Evolutionary conservation across 1,140 invertebrate genomes (phyloP).

Genomic region (Bombus sibiricus): DNA sequence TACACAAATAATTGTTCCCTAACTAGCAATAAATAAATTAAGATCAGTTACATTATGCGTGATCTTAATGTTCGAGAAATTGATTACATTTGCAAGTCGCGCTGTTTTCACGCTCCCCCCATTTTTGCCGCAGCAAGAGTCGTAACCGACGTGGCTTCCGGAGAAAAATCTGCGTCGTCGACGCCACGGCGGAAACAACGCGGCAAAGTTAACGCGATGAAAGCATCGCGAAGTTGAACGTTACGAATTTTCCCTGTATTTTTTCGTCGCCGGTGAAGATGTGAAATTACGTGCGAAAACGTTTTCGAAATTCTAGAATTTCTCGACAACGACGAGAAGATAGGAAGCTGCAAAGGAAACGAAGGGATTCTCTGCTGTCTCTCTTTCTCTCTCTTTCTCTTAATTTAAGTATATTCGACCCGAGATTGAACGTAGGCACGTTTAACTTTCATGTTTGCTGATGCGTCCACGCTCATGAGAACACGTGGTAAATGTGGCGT

Average conservation of each 20-base stretch:
- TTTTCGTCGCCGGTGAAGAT: background rate
- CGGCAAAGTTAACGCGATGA: background rate
- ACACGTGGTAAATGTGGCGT: background rate
- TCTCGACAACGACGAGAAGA: background rate
- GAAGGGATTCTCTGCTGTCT: background rate
- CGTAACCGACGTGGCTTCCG: background rate
- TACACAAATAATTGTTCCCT: too few relatives aligned
- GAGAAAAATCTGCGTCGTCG: background rate
- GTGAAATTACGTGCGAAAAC: too few relatives aligned
- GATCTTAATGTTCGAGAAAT: background rate
- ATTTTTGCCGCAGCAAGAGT: background rate
- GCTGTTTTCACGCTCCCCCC: background rate
- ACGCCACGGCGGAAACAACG: background rate
- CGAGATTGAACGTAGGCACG: background rate
- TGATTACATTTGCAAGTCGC: background rate
- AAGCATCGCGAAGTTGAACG: background rate
- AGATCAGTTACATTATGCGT: background rate
- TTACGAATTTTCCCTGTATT: background rate
- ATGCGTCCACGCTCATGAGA: background rate
- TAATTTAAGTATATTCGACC: conserved; percentile 1
- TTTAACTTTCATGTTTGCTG: conserved; percentile 24
- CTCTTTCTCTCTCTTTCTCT: background rate
- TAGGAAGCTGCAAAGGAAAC: background rate
- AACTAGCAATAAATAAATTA: too few relatives aligned
- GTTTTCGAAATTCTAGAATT: background rate